These are phyloP conservation scores for Campylomormyrus tamandua DNA, from an alignment of 2,113 vertebrate genomes.

Conservation along the genomic window DNA sequence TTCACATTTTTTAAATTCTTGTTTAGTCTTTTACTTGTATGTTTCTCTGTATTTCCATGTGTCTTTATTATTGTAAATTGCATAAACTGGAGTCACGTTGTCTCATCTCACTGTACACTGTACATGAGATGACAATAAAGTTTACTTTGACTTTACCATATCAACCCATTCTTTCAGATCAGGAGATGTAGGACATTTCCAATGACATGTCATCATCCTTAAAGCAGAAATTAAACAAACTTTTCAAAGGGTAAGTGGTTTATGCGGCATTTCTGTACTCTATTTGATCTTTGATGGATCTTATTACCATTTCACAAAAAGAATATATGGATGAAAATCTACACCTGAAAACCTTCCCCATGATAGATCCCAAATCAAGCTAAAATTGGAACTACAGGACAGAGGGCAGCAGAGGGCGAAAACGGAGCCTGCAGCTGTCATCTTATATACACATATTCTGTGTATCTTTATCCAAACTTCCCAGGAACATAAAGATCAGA, in stretches of 20 bases:
- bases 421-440: neutral
- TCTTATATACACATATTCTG: neutral
- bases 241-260: neutral
- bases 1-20: too few relatives aligned
- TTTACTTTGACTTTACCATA: neutral
- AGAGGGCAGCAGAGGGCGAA: neutral
- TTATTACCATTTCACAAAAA: too few relatives aligned
- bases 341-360: neutral
- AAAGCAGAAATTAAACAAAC: neutral
- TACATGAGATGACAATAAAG: too few relatives aligned
- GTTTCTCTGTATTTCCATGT: too few relatives aligned
- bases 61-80: too few relatives aligned
- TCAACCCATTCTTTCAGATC: neutral
- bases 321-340: too few relatives aligned
- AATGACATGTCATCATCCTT: neutral
- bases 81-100: too few relatives aligned
- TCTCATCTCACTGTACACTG: too few relatives aligned
- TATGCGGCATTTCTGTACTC: neutral
- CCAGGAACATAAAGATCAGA: neutral
- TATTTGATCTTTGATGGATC: too few relatives aligned
- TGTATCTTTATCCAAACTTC: neutral
- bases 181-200: neutral
- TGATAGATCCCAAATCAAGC: neutral
- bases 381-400: neutral
- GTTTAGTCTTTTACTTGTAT: too few relatives aligned